Evolutionary conservation across 2,888 invertebrate genomes (phyloP).

Genomic region (Thereva nobilitata): DNA sequence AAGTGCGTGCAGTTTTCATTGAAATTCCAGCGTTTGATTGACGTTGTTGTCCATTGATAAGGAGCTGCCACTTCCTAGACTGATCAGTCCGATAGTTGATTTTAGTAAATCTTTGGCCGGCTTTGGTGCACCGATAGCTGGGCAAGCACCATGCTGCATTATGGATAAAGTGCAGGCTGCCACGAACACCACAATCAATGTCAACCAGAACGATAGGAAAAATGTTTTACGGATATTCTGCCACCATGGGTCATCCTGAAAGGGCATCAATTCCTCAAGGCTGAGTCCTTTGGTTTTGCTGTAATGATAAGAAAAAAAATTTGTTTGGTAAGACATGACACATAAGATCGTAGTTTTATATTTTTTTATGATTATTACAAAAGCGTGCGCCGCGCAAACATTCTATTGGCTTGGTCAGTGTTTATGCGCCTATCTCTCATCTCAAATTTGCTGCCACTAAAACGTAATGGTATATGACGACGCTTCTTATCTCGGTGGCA

Average conservation of each 20-base stretch:
- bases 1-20: too few relatives aligned
- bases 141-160: conserved; percentile 43
- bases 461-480: too few relatives aligned
- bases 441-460: too few relatives aligned
- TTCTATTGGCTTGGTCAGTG: too few relatives aligned
- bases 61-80: conserved; percentile 1
- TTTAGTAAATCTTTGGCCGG: conserved; percentile 5
- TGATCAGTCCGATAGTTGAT: conserved; percentile 23
- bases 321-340: neutral
- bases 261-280: conserved; percentile 60
- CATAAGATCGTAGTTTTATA: too few relatives aligned
- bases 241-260: conserved; percentile 60
- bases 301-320: conserved; percentile 26
- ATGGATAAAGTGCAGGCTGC: conserved; percentile 57
- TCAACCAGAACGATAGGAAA: conserved; percentile 60
- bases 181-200: conserved; percentile 59
- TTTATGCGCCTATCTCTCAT: too few relatives aligned
- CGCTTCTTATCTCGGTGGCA: too few relatives aligned
- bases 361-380: too few relatives aligned
- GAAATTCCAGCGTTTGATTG: too few relatives aligned
- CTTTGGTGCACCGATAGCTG: neutral
- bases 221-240: conserved; percentile 58
- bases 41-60: too few relatives aligned
- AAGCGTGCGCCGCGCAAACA: too few relatives aligned
- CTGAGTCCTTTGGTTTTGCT: conserved; percentile 55